Percentiles rank a stretch among this genome's conserved stretches.
These are phyloP conservation scores for Thysanoteuthis rhombus DNA, from an alignment of 2,888 invertebrate genomes.

Conservation along the genomic window DNA sequence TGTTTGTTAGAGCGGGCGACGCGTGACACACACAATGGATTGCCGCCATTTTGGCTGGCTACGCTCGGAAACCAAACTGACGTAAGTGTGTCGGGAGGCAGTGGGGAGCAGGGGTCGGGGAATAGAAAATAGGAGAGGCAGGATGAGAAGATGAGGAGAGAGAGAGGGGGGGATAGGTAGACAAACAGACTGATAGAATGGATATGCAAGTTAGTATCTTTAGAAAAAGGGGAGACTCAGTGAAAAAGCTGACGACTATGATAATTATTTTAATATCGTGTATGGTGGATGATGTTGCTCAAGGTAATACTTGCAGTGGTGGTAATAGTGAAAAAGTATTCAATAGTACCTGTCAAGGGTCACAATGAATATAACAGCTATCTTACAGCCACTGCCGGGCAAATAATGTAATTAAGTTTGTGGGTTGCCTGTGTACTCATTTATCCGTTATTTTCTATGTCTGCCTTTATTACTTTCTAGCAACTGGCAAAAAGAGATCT, in stretches of 20 bases:
- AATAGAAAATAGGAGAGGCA: too few species aligned
- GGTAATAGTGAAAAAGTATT: not conserved
- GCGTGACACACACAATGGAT: constrained; percentile 12
- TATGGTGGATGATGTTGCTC: not conserved
- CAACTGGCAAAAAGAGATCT: too few species aligned
- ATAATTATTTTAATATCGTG: not conserved
- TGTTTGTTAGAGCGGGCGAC: not conserved
- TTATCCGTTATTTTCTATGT: too few species aligned
- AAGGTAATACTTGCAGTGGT: too few species aligned
- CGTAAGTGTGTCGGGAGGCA: not conserved
- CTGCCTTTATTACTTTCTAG: too few species aligned
- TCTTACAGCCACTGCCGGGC: not conserved
- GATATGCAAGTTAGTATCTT: not conserved
- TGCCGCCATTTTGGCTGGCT: not conserved
- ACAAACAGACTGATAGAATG: not conserved
- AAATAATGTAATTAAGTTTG: too few species aligned
- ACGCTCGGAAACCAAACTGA: constrained; percentile 12
- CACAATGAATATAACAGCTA: not conserved
- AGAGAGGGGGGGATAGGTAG: not conserved
- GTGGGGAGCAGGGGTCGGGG: too few species aligned
- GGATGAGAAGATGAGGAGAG: not conserved
- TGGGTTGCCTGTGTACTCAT: too few species aligned
- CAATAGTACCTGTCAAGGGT: not conserved
- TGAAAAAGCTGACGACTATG: not conserved
- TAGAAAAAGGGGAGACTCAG: not conserved